A percentile compares a stretch with the other conserved stretches of the same genome.
Conservation (phyloP, 2,888 invertebrate species). For the Leuctra nigra region DNA sequence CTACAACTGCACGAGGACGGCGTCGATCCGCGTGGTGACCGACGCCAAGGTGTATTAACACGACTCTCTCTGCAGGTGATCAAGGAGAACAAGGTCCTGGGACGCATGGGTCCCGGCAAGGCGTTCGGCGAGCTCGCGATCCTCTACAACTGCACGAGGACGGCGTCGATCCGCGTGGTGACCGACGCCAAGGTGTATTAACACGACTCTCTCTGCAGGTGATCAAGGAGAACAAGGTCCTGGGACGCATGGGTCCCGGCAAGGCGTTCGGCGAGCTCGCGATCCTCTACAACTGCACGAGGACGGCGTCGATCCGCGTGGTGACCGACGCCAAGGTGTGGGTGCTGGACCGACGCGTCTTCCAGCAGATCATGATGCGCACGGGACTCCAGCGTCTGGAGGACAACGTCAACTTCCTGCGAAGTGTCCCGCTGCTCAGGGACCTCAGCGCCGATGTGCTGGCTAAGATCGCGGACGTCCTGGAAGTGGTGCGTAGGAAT, state of each 20-base stretch:
- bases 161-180: constrained; percentile 55
- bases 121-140: constrained; percentile 66
- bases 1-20: constrained; percentile 65
- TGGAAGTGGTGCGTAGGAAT: constrained; percentile 60
- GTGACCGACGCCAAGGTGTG: constrained; percentile 38
- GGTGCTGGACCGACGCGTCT: constrained; percentile 60
- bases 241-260: constrained; percentile 59
- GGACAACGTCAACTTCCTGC: constrained; percentile 58
- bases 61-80: constrained; percentile 44
- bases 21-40: constrained; percentile 52
- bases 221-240: constrained; percentile 52
- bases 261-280: constrained; percentile 64
- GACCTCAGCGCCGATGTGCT: constrained; percentile 50
- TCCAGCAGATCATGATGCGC: constrained; percentile 65
- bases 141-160: constrained; percentile 64
- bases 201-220: constrained; percentile 33
- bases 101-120: constrained; percentile 58
- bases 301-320: constrained; percentile 60
- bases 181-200: constrained; percentile 3
- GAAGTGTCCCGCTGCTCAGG: constrained; percentile 54
- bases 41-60: constrained; percentile 10
- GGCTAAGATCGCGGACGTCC: constrained; percentile 61
- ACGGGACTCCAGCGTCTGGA: constrained; percentile 59
- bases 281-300: constrained; percentile 66
- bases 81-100: constrained; percentile 54